Evolutionary conservation across 1,140 invertebrate species (phyloP), one percentile per base, ranked within the genome.

Genomic region (Brachionus calyciflorus): DNA sequence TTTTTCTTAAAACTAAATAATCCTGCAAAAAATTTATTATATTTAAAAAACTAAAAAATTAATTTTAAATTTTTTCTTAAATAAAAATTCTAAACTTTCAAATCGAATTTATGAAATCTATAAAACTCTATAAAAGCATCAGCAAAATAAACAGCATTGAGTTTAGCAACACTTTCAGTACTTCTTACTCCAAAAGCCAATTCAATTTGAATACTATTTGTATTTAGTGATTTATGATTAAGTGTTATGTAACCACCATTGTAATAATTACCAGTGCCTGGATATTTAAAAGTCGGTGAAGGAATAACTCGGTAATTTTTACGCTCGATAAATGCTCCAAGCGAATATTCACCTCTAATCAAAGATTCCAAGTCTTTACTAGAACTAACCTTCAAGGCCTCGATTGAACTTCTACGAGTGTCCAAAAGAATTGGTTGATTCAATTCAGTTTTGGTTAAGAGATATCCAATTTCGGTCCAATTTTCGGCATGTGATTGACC

Each of bases 381-480:
- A 0, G 28, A 17, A 3, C 9, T 19, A 17, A 33, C 30, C 37
- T 60, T 60, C 6, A 60, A 33, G 9, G 28, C 26, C 33, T 60
- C 37, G 7, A 60, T 30, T 1, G 55, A 60, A 37, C 55, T 60
- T 19, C 37, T 60, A 7, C 30, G 19, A 1, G n/a, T 33, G 12
- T 57, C 40, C 9, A 48, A 49, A 1, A 77, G 14, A 9, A 44
- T 19, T 2, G 3, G 7, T 33, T 33, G 9, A 46, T 78, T 70
- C 9, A 78, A 48, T 10, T 49, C 37, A 6, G 28, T 14, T 30
- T 12, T 26, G 76, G 14, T 37, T 0, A 77, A n/a, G 4, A 65
- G 5, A 60, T 79, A 79, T n/a, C 78, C 78, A 19, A 79, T 37
- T 37, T 79, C 78, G 2, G 51, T 70, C 78, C 68, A 78, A 33